phyloP scores from a whole-genome alignment of 2,888 invertebrate genomes.

The Lysandra coridon region DNA sequence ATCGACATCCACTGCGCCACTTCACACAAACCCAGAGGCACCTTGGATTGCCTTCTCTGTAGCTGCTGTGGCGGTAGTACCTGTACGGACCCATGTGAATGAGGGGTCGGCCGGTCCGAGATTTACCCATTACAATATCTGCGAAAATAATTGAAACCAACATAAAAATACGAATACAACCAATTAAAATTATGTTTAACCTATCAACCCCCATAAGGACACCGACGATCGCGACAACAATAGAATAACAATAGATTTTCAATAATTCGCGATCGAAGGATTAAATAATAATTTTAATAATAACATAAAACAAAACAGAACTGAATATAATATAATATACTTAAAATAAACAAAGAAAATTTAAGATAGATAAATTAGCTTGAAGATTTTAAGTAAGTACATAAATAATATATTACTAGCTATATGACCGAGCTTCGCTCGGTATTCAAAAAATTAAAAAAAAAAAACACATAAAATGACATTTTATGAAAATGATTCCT shows the following conservation, averaged over 20 bases:
- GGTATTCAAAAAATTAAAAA: too few relatives aligned
- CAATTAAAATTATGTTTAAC: not conserved
- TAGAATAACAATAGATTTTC: too few relatives aligned
- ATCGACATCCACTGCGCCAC: conserved; percentile 44
- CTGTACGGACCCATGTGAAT: conserved; percentile 47
- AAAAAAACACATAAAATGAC: too few relatives aligned
- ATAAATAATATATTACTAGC: not conserved
- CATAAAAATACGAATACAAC: not conserved
- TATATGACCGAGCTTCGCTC: too few relatives aligned
- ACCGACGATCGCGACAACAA: too few relatives aligned
- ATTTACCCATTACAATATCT: not conserved
- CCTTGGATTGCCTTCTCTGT: conserved; percentile 46
- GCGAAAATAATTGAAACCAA: not conserved
- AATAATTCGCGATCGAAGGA: too few relatives aligned
- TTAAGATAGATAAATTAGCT: not conserved
- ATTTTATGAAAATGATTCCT: too few relatives aligned
- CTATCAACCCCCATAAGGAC: too few relatives aligned
- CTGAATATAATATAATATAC: not conserved
- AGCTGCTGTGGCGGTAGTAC: conserved; percentile 51
- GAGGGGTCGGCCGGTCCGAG: conserved; percentile 46
- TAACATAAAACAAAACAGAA: not conserved
- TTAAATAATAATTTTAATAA: not conserved
- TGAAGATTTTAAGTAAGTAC: not conserved
- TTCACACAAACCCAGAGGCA: conserved; percentile 52
- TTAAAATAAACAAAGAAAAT: not conserved